Evolutionary conservation across 2,797 vertebrate species (phyloP), one percentile per base, ranked within the genome.

Genomic region (Pseudopleuronectes americanus): DNA sequence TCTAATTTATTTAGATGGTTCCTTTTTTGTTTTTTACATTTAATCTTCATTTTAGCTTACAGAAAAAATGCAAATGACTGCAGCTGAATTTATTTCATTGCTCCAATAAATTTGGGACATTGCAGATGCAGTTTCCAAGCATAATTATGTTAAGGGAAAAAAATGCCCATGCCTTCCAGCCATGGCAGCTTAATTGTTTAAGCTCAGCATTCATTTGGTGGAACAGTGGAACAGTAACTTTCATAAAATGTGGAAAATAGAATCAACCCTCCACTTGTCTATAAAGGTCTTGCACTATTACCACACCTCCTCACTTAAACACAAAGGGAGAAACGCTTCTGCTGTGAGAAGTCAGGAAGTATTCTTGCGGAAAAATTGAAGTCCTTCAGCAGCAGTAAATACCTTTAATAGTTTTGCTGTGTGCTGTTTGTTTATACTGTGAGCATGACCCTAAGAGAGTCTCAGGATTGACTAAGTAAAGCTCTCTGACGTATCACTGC

Each of bases 241-340:
- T 86, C 51, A 71, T 61, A 52, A 82, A 84, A 79, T 79, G 69
- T 58, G 71, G 72, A 84, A 85, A 89, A 81, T 63, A 55, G 64
- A 85, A 87, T 89, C 81, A 84, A 79, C 66, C 69, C 69, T 78
- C 55, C 24, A 31, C 38, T 77, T 65, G 31, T 72, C 73, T 59
- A 28, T 80, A 57, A 84, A 80, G 38, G 61, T 80, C 60, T 71
- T 31, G 36, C 68, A 72, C 76, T 49, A 26, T 63, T 76, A 66
- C 59, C 3, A 22, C 45, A 23, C 53, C 47, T 81, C 62, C 52
- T 68, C 26, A 21, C 54, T 66, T 38, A 52, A 13, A 61, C 61
- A 43, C 56, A 57, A 52, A 31, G 22, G 38, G 49, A 74, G 53
- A 71, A 74, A 67, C 41, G 33, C 23, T 28, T 62, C 8, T 8